Conservation (phyloP, 2,113 vertebrate genomes). For the Oncorhynchus masou region DNA sequence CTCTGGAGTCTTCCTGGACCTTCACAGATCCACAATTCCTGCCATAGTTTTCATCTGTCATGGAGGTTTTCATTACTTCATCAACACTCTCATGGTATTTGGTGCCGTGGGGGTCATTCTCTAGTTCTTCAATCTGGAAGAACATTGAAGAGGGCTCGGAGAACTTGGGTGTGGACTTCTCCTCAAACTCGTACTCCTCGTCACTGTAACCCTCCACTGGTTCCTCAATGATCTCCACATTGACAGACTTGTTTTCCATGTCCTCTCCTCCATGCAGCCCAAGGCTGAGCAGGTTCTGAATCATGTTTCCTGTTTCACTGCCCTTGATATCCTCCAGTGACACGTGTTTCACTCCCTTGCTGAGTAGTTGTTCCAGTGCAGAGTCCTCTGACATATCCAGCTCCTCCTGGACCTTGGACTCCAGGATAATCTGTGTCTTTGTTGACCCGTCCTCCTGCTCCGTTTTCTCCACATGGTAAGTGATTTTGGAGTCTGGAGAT, state of each 20-base stretch:
- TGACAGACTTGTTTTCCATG: constrained; percentile 76
- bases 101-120: constrained; percentile 66
- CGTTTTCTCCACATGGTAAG: constrained; percentile 78
- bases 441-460: constrained; percentile 76
- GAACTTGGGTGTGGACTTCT: constrained; percentile 47
- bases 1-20: constrained; percentile 58
- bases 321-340: constrained; percentile 73
- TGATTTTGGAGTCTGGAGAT: constrained; percentile 78
- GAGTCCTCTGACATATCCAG: constrained; percentile 75
- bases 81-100: constrained; percentile 39
- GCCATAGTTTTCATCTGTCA: constrained; percentile 27
- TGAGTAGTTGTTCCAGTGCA: constrained; percentile 72
- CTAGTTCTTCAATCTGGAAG: constrained; percentile 87
- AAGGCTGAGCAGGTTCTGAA: constrained; percentile 78
- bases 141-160: constrained; percentile 71
- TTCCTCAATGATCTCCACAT: constrained; percentile 90
- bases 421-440: constrained; percentile 83
- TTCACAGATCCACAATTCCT: constrained; percentile 57
- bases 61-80: constrained; percentile 30
- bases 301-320: constrained; percentile 76
- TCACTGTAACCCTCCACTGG: constrained; percentile 70
- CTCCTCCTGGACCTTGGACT: constrained; percentile 83
- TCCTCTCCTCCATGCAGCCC: constrained; percentile 72
- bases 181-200: constrained; percentile 65
- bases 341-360: constrained; percentile 73